Evolutionary conservation across 2,797 vertebrate species (phyloP), one percentile per base, ranked within the genome.

Genomic region (Huso huso): DNA sequence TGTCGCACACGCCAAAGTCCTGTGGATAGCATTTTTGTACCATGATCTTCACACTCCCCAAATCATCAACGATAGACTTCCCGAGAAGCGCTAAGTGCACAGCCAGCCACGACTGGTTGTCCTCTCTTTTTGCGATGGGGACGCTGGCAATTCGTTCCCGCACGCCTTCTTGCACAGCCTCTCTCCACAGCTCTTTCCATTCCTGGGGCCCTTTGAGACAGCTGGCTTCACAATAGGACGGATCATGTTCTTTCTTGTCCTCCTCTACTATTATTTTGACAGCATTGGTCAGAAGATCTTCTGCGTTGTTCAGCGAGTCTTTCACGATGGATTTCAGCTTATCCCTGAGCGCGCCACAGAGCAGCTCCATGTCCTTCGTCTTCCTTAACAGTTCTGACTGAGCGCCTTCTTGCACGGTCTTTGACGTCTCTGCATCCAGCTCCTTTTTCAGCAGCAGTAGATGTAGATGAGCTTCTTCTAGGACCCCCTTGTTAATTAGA

Each of bases 391-490:
- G 76, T 64, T 86, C 87, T 12, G 86, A 77, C 8, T 82, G 65
- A 0, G 82, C 83, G 48, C 76, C 63, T 0, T 78, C 71, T 8
- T 78, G 71, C 23, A 73, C 77, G 7, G 69, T 67, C 0, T 66
- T 69, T 12, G 81, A 52, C 51, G 4, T 51, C 51, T 92, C 89
- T 15, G 72, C 72, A 59, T 89, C 77, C 37, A 89, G 82, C 76
- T 84, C 86, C 11, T 62, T 77, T 65, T 93, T 86, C 84, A 95
- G 68, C 55, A 80, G 71, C 11, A 77, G 87, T 62, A 95, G 82
- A 73, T 90, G 90, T 64, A 84, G 67, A 71, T 96, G 91, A n/a
- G 95, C 93, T 62, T 88, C 84, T 78, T 93, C 79, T 77, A 99
- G 80, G 0, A 84, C 71, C 67, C 83, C 80, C 59, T 69, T 82